Evolutionary conservation across 2,888 invertebrate species (phyloP).

Genomic region (Torymus auratus): DNA sequence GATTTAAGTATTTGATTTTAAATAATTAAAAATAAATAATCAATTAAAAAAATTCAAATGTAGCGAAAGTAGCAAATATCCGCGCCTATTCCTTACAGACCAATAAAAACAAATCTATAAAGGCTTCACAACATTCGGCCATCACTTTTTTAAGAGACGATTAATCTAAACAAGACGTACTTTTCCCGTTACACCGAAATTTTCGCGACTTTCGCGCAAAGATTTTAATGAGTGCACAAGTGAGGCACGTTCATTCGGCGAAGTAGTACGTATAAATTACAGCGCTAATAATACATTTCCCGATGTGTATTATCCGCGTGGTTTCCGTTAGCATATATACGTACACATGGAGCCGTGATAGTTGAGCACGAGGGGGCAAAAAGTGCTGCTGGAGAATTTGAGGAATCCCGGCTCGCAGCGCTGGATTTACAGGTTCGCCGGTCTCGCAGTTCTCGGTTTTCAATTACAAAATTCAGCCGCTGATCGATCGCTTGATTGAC

Average conservation of each 20-base stretch:
- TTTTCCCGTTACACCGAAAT: background rate
- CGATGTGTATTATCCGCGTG: background rate
- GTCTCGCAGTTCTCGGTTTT: constrained; percentile 13
- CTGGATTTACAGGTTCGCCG: constrained; percentile 26
- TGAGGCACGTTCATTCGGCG: background rate
- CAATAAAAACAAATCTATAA: too few species aligned
- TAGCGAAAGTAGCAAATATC: too few species aligned
- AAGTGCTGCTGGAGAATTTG: constrained; percentile 16
- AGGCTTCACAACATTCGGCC: too few species aligned
- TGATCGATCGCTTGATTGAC: constrained; percentile 36
- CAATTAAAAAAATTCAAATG: too few species aligned
- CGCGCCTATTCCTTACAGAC: too few species aligned
- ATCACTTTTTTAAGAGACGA: too few species aligned
- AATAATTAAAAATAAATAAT: too few species aligned
- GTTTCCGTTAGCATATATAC: background rate
- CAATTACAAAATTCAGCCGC: constrained; percentile 34
- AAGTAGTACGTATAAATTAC: too few species aligned
- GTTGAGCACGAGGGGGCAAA: background rate
- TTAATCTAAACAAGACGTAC: too few species aligned
- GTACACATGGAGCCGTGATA: too few species aligned
- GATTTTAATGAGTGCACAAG: constrained; percentile 5
- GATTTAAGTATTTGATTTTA: too few species aligned
- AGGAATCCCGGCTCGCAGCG: constrained; percentile 26
- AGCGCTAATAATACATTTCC: too few species aligned
- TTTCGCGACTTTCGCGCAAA: background rate